Evolutionary conservation across 2,888 invertebrate species (phyloP).

Genomic region (Tridacna crocea): DNA sequence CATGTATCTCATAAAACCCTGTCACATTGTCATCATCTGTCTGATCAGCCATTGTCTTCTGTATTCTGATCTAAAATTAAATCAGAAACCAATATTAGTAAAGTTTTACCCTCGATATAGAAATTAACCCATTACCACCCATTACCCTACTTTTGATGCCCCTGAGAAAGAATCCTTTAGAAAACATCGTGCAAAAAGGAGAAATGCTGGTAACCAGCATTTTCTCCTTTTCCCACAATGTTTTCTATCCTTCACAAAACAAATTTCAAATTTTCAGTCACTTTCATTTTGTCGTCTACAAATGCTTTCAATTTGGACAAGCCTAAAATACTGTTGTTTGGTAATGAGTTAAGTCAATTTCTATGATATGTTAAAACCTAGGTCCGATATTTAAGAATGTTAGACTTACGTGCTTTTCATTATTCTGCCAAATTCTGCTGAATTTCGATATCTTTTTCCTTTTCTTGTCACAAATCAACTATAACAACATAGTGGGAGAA

Average conservation of each 20-base stretch:
- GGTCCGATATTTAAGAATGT: no score
- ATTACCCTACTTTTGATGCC: neutral
- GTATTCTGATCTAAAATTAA: no score
- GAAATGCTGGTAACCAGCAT: conserved; percentile 1
- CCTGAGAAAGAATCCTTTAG: neutral
- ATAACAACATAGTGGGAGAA: no score
- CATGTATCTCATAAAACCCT: conserved; percentile 83
- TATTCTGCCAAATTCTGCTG: no score
- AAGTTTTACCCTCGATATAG: no score
- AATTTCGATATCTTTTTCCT: no score
- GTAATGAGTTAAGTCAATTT: neutral
- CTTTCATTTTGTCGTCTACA: neutral
- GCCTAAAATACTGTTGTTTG: neutral
- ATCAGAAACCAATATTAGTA: no score
- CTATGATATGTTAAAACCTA: no score
- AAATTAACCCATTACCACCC: neutral
- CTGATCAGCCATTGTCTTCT: no score
- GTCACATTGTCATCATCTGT: conserved; percentile 44
- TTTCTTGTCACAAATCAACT: no score
- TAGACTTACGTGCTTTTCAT: no score
- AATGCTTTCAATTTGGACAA: neutral
- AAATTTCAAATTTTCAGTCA: neutral
- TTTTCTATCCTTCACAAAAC: neutral
- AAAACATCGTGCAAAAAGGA: neutral
- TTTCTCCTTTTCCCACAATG: conserved; percentile 3